phyloP scores from a whole-genome alignment of 2,888 invertebrate species.

The Dendrolimus houi region DNA sequence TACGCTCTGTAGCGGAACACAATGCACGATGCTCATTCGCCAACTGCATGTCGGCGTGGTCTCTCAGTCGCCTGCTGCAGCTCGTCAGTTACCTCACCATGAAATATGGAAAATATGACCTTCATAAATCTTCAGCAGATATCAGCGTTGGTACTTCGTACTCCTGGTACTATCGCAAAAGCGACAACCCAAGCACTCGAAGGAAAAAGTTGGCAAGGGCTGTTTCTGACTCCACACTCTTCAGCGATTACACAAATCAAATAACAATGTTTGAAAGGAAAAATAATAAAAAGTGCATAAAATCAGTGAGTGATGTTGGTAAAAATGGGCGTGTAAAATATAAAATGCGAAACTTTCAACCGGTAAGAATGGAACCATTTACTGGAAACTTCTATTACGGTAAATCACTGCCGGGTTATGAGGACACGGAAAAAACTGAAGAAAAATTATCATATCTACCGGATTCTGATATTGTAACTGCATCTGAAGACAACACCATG shows the following conservation, averaged over 20 bases:
- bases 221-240: constrained; percentile 67
- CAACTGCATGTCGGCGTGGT: constrained; percentile 43
- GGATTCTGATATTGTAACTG: constrained; percentile 59
- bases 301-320: constrained; percentile 56
- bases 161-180: constrained; percentile 71
- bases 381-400: constrained; percentile 69
- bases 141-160: constrained; percentile 66
- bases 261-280: constrained; percentile 63
- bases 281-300: constrained; percentile 52
- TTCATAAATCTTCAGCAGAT: constrained; percentile 65
- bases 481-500: constrained; percentile 53
- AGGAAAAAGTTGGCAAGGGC: constrained; percentile 53
- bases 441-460: constrained; percentile 61
- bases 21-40: constrained; percentile 46
- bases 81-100: constrained; percentile 45
- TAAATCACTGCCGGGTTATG: constrained; percentile 57
- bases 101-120: constrained; percentile 74
- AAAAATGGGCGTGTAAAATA: constrained; percentile 55
- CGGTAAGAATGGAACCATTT: constrained; percentile 63
- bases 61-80: constrained; percentile 49
- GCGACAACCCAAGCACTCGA: constrained; percentile 43
- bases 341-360: constrained; percentile 47
- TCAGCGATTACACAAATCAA: constrained; percentile 71
- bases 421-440: constrained; percentile 49
- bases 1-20: constrained; percentile 50